Evolutionary conservation across 2,888 invertebrate genomes (phyloP).

Genomic region (Muschampia plurimacula): DNA sequence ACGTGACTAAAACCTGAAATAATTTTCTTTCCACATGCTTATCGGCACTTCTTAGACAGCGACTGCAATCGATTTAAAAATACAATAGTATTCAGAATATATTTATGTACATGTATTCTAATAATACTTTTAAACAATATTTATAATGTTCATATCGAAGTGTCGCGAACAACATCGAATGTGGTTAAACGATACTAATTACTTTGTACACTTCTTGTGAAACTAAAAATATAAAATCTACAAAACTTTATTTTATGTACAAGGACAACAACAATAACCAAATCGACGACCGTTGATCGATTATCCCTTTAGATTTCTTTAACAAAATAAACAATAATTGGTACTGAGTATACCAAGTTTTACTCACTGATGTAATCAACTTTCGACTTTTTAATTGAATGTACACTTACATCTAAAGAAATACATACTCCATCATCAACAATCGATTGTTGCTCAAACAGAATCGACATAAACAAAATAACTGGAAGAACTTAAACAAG

Average conservation of each 20-base stretch:
- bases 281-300: conserved; percentile 65
- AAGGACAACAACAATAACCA: conserved; percentile 79
- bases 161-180: conserved; percentile 65
- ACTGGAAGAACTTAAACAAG: conserved; percentile 66
- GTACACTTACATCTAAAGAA: conserved; percentile 60
- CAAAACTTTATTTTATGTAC: conserved; percentile 79
- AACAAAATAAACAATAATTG: conserved; percentile 54
- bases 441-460: conserved; percentile 38
- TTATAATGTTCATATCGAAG: conserved; percentile 73
- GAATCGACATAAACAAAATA: conserved; percentile 41
- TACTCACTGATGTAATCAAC: conserved; percentile 30
- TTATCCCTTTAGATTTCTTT: conserved; percentile 53
- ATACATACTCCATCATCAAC: conserved; percentile 47
- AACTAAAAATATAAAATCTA: conserved; percentile 83
- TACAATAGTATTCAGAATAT: conserved; percentile 71
- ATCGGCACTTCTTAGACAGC: conserved; percentile 40
- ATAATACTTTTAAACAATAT: conserved; percentile 85
- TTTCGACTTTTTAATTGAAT: conserved; percentile 51
- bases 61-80: conserved; percentile 58
- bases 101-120: conserved; percentile 82
- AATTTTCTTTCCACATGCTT: conserved; percentile 4
- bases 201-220: conserved; percentile 80
- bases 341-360: conserved; percentile 34
- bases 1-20: conserved; percentile 27
- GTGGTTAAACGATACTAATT: conserved; percentile 71